Conservation (phyloP, 2,888 invertebrate genomes). For the Ichneumon xanthorius region DNA sequence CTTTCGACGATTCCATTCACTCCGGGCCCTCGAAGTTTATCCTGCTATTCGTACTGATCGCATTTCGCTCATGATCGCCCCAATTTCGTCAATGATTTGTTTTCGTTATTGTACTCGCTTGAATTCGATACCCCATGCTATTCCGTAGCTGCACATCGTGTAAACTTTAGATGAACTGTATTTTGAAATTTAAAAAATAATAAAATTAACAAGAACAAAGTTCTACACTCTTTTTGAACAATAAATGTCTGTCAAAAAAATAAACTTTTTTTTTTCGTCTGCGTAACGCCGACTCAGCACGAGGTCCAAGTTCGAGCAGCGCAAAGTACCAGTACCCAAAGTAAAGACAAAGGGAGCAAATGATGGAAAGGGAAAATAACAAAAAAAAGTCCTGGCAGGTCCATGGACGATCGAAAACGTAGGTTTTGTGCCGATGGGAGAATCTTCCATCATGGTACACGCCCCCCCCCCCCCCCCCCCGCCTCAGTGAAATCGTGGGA, state of each 20-base stretch:
- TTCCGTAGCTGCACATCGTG: background rate
- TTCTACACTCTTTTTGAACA: background rate
- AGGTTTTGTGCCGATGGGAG: constrained; percentile 61
- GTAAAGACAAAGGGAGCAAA: constrained; percentile 47
- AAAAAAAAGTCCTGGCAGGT: constrained; percentile 56
- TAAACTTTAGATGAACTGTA: background rate
- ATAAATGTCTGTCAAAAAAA: background rate
- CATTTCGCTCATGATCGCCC: constrained; percentile 41
- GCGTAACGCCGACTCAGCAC: background rate
- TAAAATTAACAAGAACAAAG: background rate
- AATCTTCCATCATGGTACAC: constrained; percentile 71
- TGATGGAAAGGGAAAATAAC: constrained; percentile 41
- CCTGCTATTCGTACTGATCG: constrained; percentile 33
- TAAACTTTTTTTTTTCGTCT: background rate
- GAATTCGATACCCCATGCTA: constrained; percentile 1
- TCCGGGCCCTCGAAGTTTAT: constrained; percentile 17
- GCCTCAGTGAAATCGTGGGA: constrained; percentile 75
- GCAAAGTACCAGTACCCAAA: background rate
- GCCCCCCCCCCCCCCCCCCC: constrained; percentile 68
- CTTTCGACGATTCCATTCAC: constrained; percentile 26
- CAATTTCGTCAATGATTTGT: constrained; percentile 40
- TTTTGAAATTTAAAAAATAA: background rate
- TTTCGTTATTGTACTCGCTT: constrained; percentile 24
- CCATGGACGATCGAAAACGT: constrained; percentile 64
- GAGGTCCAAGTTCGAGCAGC: constrained; percentile 1